Percentiles rank a stretch among this genome's conserved stretches.
phyloP scores from a whole-genome alignment of 2,888 invertebrate genomes.

The Gymnosoma rotundatum region DNA sequence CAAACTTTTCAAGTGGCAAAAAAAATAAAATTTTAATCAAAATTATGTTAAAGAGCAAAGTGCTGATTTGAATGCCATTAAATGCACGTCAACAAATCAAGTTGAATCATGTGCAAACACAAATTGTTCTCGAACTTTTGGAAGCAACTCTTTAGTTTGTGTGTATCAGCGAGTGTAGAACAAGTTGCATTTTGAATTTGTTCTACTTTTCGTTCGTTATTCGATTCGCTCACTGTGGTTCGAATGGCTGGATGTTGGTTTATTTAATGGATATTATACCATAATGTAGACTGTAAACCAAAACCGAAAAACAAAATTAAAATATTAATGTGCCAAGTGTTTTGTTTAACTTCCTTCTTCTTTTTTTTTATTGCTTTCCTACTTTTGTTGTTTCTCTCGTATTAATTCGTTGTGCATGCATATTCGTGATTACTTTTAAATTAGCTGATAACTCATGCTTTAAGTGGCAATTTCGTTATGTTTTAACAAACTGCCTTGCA shows the following conservation, averaged over 20 bases:
- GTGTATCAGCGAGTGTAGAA: background rate
- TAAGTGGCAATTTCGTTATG: constrained; percentile 69
- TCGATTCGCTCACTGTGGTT: background rate
- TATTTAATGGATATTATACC: constrained; percentile 26
- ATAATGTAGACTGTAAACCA: constrained; percentile 8
- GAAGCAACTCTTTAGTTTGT: constrained; percentile 3
- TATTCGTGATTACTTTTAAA: constrained; percentile 69
- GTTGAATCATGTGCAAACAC: constrained; percentile 18
- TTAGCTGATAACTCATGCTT: constrained; percentile 69
- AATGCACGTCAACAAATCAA: constrained; percentile 44
- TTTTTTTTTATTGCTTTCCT: constrained; percentile 6
- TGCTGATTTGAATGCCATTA: constrained; percentile 42
- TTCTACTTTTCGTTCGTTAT: constrained; percentile 22
- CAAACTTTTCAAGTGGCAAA: constrained; percentile 23
- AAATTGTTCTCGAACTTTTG: constrained; percentile 14
- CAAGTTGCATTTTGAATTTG: constrained; percentile 24
- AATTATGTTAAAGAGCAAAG: constrained; percentile 37
- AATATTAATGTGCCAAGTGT: constrained; percentile 50
- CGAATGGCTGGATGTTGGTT: background rate
- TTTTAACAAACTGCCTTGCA: constrained; percentile 67
- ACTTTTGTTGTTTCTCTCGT: constrained; percentile 11
- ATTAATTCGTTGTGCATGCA: constrained; percentile 56
- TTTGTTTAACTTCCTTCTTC: constrained; percentile 42
- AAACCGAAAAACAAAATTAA: constrained; percentile 28
- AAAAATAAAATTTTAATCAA: constrained; percentile 48